These are phyloP conservation scores for Neolamprologus ventralis DNA, from an alignment of 2,113 vertebrate genomes.

Conservation along the genomic window DNA sequence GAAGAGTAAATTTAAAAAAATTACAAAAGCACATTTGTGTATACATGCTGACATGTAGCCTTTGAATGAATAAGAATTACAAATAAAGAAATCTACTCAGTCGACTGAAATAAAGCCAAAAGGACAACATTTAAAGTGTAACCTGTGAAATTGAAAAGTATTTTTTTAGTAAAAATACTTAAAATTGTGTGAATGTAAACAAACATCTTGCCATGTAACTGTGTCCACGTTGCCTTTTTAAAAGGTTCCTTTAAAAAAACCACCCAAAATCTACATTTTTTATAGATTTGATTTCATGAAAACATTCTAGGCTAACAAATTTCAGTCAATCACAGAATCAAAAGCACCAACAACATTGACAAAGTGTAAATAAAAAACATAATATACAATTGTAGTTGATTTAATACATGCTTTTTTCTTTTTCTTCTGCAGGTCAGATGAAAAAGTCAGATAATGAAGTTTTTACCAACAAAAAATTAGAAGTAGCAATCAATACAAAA, in stretches of 20 bases:
- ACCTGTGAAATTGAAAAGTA: conserved; percentile 4
- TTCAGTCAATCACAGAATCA: conserved; percentile 24
- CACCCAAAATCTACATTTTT: background rate
- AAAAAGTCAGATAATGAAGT: background rate
- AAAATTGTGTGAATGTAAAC: conserved; percentile 29
- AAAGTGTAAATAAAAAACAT: background rate
- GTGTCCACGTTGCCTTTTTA: background rate
- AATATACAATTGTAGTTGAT: conserved; percentile 5
- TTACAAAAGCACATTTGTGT: conserved; percentile 40
- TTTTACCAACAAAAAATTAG: background rate
- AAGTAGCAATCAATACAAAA: background rate
- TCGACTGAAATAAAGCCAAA: background rate
- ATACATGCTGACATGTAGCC: background rate
- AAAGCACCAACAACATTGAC: conserved; percentile 14
- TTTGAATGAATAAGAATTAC: background rate
- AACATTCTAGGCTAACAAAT: conserved; percentile 19
- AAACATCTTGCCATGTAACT: conserved; percentile 2
- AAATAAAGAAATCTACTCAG: background rate
- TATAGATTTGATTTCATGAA: conserved; percentile 1
- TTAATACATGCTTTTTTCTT: background rate
- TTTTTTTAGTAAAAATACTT: conserved; percentile 2
- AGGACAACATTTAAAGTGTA: background rate
- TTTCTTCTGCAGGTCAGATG: background rate
- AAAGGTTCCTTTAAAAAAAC: background rate
- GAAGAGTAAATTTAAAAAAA: background rate